Evolutionary conservation across 2,888 invertebrate species (phyloP).

Genomic region (Andrena flavipes): DNA sequence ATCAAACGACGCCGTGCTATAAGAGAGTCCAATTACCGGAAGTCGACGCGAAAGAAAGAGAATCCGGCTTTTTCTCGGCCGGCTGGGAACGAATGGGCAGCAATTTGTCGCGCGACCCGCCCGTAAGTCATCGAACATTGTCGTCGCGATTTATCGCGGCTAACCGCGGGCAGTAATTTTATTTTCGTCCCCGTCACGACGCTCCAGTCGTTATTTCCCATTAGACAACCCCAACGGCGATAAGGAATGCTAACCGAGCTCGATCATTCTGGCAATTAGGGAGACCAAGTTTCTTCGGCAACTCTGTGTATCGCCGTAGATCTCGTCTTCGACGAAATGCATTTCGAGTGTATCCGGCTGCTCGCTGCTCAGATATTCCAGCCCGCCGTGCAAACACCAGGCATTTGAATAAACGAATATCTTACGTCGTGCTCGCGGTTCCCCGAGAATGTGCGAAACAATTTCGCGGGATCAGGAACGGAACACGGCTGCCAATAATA

Average conservation of each 20-base stretch:
- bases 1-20: conserved; percentile 42
- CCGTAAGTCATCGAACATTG: conserved; percentile 64
- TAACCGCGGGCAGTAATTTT: conserved; percentile 41
- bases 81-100: conserved; percentile 56
- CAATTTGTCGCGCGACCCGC: conserved; percentile 54
- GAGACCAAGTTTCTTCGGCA: not conserved
- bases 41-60: conserved; percentile 28
- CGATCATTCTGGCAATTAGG: conserved; percentile 47
- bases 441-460: conserved; percentile 14
- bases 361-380: conserved; percentile 11
- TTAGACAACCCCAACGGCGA: conserved; percentile 33
- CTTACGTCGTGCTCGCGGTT: not conserved
- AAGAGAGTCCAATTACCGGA: conserved; percentile 47
- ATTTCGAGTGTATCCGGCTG: not conserved
- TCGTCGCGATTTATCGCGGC: conserved; percentile 48
- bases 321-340: not conserved
- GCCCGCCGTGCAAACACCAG: conserved; percentile 12
- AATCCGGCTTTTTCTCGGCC: conserved; percentile 40
- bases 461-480: conserved; percentile 25
- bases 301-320: not conserved
- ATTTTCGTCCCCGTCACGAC: conserved; percentile 31
- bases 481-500: not conserved
- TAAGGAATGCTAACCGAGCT: conserved; percentile 27
- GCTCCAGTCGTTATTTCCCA: conserved; percentile 46
- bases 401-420: conserved; percentile 36